Base-by-base conservation (phyloP, 2,888 invertebrate genomes). In the Pristionchus maxplancki region DNA sequence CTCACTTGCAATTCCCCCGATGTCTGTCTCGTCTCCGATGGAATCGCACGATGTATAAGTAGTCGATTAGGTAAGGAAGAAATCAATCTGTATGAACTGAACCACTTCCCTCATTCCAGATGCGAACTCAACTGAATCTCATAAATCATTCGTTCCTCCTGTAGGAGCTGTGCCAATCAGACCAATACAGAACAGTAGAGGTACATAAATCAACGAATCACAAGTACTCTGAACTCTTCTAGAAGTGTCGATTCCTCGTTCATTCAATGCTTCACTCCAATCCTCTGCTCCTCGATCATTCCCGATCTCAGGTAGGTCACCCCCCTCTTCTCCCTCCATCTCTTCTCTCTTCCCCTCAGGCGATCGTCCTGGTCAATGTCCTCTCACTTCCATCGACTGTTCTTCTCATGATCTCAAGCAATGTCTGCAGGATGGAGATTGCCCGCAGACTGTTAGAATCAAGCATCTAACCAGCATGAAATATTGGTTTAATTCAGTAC, bases 281-380 rank as follows among this genome's bases (percentile, higher is more conserved):
- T 44, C 81, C 11, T 13, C 24, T 11, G 50, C 81, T 24, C 50
- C 81, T 48, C 78, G 78, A 78, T 81, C 81, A 2, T 81, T 81
- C 37, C 81, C 81, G 20, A 81, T 81, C 17, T 81, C 81, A 50
- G 81, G 81, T 81, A 81, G 40, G 40, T 40, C 74, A 1, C 11
- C 24, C 11, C 74, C 20, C 37, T 24, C 40, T n/a, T 74, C 24
- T 37, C 37, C 31, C 6, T 50, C 20, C 50, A 9, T 28, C 34
- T 11, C 58, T 2, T 64, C 28, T 64, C 44, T 37, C 20, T 40
- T 37, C 74, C 13, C 24, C 9, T 34, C 28, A 84, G 84, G 62
- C 17, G 53, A 53, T 53, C 84, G 84, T 58, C 84, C 84, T 24
- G 84, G 84, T 40, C 53, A 84, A 20, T 84, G 84, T 84, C 44